Conservation (phyloP, 1,140 invertebrate genomes). For the Lepidotrigona ventralis region DNA sequence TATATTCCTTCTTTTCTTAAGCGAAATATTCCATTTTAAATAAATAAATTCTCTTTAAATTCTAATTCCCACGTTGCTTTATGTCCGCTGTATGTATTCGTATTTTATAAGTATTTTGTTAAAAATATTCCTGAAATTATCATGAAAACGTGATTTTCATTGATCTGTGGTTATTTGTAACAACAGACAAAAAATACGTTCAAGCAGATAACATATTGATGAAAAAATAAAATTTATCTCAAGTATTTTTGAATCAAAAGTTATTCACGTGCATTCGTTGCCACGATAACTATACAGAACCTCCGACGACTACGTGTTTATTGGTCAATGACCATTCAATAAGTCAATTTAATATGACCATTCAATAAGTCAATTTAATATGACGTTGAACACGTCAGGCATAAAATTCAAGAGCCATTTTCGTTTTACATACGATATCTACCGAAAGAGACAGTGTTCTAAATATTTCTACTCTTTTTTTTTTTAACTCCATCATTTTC, state of each 20-base stretch:
- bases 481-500: too few relatives aligned
- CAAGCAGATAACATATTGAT: too few relatives aligned
- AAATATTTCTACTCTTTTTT: not conserved
- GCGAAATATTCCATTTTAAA: too few relatives aligned
- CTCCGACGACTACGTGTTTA: not conserved
- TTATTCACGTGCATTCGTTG: not conserved
- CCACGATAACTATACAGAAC: not conserved
- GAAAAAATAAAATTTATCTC: not conserved
- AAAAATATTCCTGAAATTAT: not conserved
- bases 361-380: constrained; percentile 48
- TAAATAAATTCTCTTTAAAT: too few relatives aligned
- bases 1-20: too few relatives aligned
- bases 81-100: not conserved
- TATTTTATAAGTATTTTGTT: not conserved
- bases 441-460: not conserved
- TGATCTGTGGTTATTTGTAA: not conserved
- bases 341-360: constrained; percentile 46
- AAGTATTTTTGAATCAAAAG: not conserved
- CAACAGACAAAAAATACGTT: too few relatives aligned
- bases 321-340: constrained; percentile 57
- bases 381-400: not conserved
- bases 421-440: not conserved
- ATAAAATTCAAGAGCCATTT: not conserved
- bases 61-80: too few relatives aligned
- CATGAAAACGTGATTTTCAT: not conserved